These are phyloP conservation scores for Lochmaea capreae DNA, from an alignment of 2,888 invertebrate species.

Conservation along the genomic window DNA sequence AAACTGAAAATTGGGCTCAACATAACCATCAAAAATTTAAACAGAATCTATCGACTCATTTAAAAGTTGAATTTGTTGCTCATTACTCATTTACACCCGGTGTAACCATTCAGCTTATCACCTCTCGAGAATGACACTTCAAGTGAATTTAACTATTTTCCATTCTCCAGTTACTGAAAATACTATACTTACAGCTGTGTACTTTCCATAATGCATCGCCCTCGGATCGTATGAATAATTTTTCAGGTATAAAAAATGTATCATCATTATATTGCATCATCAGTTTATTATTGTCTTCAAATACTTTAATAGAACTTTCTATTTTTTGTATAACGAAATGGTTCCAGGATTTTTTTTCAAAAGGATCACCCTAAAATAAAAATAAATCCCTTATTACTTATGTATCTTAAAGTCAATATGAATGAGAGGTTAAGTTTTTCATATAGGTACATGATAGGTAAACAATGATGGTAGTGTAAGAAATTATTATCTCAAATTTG, in stretches of 20 bases:
- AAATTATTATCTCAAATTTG: no score
- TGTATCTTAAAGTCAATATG: no score
- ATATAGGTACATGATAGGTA: no score
- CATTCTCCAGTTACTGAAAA: not conserved
- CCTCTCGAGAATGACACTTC: no score
- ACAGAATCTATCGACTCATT: no score
- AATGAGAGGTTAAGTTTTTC: not conserved
- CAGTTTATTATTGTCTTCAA: not conserved
- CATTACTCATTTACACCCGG: no score
- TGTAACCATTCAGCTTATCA: no score
- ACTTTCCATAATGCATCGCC: conserved; percentile 47
- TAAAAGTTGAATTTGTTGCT: no score
- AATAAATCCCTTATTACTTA: not conserved
- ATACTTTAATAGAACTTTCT: not conserved
- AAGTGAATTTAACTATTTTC: no score
- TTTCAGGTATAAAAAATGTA: conserved; percentile 9
- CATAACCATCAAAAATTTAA: no score
- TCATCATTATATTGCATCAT: conserved; percentile 8
- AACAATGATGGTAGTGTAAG: no score
- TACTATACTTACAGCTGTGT: conserved; percentile 46
- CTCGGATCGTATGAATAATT: conserved; percentile 33
- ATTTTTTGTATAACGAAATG: conserved; percentile 24
- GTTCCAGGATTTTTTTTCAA: conserved; percentile 12
- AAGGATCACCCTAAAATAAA: conserved; percentile 23
- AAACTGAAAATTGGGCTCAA: no score